phyloP scores from a whole-genome alignment of 2,113 vertebrate genomes.

The Casuarius casuarius region DNA sequence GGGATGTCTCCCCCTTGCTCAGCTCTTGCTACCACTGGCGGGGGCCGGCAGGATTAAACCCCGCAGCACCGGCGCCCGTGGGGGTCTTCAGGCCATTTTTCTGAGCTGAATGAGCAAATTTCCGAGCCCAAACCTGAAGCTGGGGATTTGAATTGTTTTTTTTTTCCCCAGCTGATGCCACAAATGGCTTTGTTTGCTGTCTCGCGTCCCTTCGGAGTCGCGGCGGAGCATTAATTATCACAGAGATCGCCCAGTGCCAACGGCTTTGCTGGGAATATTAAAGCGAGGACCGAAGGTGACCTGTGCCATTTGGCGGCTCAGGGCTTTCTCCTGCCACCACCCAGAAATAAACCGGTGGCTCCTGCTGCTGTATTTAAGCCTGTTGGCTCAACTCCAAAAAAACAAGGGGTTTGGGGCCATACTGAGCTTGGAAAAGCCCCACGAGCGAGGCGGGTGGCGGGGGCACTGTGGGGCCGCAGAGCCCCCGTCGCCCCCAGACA shows the following conservation, averaged over 20 bases:
- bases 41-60: fast-evolving
- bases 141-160: background rate
- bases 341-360: background rate
- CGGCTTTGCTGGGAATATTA: background rate
- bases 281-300: background rate
- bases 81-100: background rate
- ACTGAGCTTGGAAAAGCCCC: background rate
- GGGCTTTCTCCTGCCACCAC: background rate
- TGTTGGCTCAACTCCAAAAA: fast-evolving
- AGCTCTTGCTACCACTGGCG: background rate
- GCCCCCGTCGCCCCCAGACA: too few species aligned
- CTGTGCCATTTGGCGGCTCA: background rate
- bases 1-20: background rate
- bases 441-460: too few species aligned
- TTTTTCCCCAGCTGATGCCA: background rate
- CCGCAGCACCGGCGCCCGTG: fast-evolving
- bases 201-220: background rate
- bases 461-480: too few species aligned
- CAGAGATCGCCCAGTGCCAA: background rate
- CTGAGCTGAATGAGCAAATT: background rate
- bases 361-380: background rate
- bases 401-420: background rate
- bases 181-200: background rate
- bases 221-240: background rate
- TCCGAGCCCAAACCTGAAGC: background rate